A percentile compares a stretch with the other conserved stretches of the same genome.
Evolutionary conservation across 1,140 invertebrate genomes (phyloP).

Genomic region (Papilio polyxenes): DNA sequence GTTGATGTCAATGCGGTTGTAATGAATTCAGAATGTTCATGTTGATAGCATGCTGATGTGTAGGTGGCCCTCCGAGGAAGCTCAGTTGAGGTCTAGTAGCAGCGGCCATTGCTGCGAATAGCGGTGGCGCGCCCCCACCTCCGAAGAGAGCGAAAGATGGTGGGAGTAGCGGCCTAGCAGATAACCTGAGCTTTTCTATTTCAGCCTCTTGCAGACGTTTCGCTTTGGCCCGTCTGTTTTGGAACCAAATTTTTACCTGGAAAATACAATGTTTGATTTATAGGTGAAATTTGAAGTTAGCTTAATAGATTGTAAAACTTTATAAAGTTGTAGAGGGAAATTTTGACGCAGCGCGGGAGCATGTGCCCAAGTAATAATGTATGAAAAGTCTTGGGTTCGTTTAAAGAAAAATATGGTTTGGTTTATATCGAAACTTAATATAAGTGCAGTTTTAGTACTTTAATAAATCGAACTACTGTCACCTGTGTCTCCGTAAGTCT

Average conservation of each 20-base stretch:
- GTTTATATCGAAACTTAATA: no score
- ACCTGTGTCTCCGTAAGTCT: constrained; percentile 96
- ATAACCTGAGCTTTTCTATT: constrained; percentile 86
- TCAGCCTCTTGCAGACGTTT: constrained; percentile 97
- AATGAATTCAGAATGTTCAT: constrained; percentile 78
- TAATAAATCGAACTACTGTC: background rate
- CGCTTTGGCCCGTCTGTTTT: constrained; percentile 96
- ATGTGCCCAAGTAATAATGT: no score
- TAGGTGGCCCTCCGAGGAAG: constrained; percentile 73
- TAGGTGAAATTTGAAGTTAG: no score
- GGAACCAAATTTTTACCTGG: constrained; percentile 97
- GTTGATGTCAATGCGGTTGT: constrained; percentile 75
- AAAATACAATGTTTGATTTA: constrained; percentile 40
- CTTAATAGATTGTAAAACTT: no score
- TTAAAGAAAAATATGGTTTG: no score
- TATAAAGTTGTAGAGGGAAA: no score
- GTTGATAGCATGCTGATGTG: constrained; percentile 76
- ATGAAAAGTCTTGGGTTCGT: no score
- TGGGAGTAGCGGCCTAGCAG: constrained; percentile 71
- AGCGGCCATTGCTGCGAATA: constrained; percentile 76
- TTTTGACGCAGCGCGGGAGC: no score
- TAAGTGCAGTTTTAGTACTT: no score
- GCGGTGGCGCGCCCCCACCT: constrained; percentile 71
- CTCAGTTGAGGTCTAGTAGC: constrained; percentile 73
- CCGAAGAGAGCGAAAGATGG: constrained; percentile 74